Evolutionary conservation across 2,888 invertebrate genomes (phyloP).

Genomic region (Luffia ferchaultella): DNA sequence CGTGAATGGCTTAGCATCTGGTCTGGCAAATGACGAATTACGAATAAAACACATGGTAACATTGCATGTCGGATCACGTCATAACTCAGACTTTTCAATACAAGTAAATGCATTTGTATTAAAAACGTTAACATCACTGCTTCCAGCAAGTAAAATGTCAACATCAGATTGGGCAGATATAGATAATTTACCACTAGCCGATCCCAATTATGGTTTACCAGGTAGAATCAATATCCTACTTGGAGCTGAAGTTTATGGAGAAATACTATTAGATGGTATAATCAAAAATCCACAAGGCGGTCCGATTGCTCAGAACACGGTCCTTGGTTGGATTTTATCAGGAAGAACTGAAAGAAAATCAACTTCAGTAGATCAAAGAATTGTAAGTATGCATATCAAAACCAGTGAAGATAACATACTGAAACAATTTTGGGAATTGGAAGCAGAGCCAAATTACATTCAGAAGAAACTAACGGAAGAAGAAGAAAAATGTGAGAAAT

Average conservation of each 20-base stretch:
- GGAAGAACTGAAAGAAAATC: slow-evolving; percentile 5
- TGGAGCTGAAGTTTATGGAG: slow-evolving; percentile 12
- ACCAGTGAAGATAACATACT: slow-evolving; percentile 15
- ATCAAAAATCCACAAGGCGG: no score
- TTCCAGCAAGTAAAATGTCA: slow-evolving; percentile 8
- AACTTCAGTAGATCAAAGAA: background rate
- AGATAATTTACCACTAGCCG: slow-evolving; percentile 13
- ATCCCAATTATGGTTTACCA: slow-evolving; percentile 13
- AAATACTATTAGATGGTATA: background rate
- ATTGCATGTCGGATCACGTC: slow-evolving; percentile 11
- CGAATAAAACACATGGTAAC: slow-evolving; percentile 12
- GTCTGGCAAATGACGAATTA: slow-evolving; percentile 13
- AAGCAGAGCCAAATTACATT: slow-evolving; percentile 12
- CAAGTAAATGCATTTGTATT: slow-evolving; percentile 16
- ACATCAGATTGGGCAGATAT: slow-evolving; percentile 13
- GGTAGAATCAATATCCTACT: slow-evolving; percentile 15
- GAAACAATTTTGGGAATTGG: slow-evolving; percentile 15
- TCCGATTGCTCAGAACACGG: slow-evolving; percentile 14
- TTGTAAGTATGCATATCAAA: slow-evolving; percentile 13
- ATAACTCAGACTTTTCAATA: slow-evolving; percentile 7
- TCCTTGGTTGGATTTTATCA: slow-evolving; percentile 18
- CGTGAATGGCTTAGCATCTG: slow-evolving; percentile 14
- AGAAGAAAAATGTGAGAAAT: no score
- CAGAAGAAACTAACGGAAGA: slow-evolving; percentile 9
- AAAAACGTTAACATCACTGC: no score